Evolutionary conservation across 2,797 vertebrate species (phyloP).

Genomic region (Scomberomorus guttatus): DNA sequence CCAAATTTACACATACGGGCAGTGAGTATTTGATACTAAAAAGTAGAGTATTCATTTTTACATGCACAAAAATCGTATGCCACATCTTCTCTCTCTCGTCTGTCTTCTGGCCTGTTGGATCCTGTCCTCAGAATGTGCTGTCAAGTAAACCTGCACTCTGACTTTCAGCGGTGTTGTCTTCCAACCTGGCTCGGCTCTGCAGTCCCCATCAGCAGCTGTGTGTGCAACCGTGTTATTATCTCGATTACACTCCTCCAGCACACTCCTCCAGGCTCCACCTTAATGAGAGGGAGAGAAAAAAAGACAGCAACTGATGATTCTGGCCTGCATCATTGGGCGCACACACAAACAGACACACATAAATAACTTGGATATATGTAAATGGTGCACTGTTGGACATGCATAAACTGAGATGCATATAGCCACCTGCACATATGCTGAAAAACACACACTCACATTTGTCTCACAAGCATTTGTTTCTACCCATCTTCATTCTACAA

Average conservation of each 20-base stretch:
- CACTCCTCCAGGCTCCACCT: conserved; percentile 67
- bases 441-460: conserved; percentile 4
- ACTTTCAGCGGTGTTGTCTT: conserved; percentile 57
- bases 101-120: conserved; percentile 73
- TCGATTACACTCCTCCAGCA: conserved; percentile 74
- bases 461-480: not conserved
- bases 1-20: not conserved
- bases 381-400: not conserved
- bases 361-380: not conserved
- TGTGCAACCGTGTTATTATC: conserved; percentile 78
- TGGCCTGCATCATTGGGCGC: conserved; percentile 23
- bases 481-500: not conserved
- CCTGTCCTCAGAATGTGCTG: conserved; percentile 73
- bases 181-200: conserved; percentile 61
- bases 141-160: conserved; percentile 61
- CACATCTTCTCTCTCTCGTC: conserved; percentile 41
- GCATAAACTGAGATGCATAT: not conserved
- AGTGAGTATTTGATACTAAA: not conserved
- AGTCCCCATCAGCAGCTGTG: conserved; percentile 71
- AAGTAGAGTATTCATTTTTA: not conserved
- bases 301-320: conserved; percentile 47
- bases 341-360: not conserved
- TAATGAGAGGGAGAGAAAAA: conserved; percentile 72
- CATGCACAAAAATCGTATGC: not conserved
- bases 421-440: not conserved